Conservation (phyloP, 2,113 vertebrate species). For the Mixornis gularis region DNA sequence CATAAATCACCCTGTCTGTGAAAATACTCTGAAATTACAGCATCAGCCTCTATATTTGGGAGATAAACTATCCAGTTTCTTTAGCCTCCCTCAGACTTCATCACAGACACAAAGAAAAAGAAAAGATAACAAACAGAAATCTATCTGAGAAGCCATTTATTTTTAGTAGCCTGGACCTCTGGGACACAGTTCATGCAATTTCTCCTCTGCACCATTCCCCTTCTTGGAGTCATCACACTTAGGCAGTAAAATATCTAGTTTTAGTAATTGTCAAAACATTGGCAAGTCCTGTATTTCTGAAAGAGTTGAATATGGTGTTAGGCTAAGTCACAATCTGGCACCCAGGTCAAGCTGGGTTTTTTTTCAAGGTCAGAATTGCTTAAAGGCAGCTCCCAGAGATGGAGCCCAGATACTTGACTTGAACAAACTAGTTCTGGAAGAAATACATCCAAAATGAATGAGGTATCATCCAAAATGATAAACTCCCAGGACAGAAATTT, state of each 20-base stretch:
- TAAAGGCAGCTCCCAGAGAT: background rate
- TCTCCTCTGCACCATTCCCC: background rate
- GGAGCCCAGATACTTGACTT: background rate
- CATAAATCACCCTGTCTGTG: background rate
- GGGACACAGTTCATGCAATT: background rate
- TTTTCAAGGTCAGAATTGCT: background rate
- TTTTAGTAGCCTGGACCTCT: background rate
- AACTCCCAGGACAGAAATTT: background rate
- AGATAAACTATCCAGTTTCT: background rate
- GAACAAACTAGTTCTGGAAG: background rate
- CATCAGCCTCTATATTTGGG: background rate
- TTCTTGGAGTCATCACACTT: background rate
- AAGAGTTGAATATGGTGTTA: background rate
- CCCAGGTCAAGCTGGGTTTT: background rate
- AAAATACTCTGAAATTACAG: background rate
- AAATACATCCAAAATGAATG: background rate
- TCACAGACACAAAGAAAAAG: background rate
- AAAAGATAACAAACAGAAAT: background rate
- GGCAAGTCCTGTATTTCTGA: background rate
- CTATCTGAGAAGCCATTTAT: background rate
- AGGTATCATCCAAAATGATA: background rate
- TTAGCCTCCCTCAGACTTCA: background rate
- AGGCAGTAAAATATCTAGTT: background rate
- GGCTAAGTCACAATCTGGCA: background rate
- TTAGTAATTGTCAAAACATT: background rate